phyloP scores from a whole-genome alignment of 1,140 invertebrate genomes.

The Trichogramma pretiosum region DNA sequence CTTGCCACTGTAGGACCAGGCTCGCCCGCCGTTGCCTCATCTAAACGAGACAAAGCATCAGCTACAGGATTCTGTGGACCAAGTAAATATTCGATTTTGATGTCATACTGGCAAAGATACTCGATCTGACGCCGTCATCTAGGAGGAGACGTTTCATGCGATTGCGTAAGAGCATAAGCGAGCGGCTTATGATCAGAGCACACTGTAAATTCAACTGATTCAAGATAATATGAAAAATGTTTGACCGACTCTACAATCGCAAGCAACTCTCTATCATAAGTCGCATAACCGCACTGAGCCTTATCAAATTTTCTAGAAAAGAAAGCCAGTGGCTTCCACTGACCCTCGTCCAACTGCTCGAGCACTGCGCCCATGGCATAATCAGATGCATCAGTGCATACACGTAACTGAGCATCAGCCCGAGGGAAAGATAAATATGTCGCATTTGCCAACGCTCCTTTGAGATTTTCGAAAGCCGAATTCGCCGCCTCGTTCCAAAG shows the following conservation, averaged over 20 bases:
- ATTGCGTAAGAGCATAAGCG: neutral
- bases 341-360: neutral
- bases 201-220: neutral
- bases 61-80: neutral
- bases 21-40: too few relatives aligned
- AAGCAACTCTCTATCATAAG: neutral
- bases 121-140: neutral
- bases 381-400: neutral
- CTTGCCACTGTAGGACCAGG: too few relatives aligned
- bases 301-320: neutral
- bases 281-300: neutral
- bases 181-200: neutral
- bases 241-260: neutral
- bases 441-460: neutral
- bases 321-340: neutral
- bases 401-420: neutral
- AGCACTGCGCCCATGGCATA: neutral
- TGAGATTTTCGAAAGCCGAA: neutral
- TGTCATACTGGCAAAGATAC: neutral
- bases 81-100: neutral
- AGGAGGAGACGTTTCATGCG: neutral
- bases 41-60: neutral
- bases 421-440: neutral
- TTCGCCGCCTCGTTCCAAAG: neutral
- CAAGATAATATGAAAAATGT: neutral